A percentile compares a stretch with the other conserved stretches of the same genome.
Evolutionary conservation across 1,140 invertebrate genomes (phyloP).

Genomic region (Drosophila bipectinata): DNA sequence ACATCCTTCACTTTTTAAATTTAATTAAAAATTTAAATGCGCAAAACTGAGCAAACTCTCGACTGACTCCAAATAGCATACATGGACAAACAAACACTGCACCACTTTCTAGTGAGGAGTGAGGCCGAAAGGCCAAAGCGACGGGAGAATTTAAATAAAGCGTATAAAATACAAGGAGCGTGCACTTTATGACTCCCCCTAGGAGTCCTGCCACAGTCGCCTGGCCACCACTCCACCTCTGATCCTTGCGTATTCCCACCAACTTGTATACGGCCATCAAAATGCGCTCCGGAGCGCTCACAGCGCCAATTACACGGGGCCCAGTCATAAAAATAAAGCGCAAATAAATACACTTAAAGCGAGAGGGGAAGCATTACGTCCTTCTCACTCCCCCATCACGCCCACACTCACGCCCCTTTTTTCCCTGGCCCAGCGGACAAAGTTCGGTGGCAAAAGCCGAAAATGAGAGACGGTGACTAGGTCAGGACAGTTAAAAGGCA

Average conservation of each 20-base stretch:
- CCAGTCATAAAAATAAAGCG: slow-evolving; percentile 78
- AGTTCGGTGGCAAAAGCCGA: slow-evolving; percentile 47
- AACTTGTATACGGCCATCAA: slow-evolving; percentile 67
- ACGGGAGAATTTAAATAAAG: slow-evolving; percentile 61
- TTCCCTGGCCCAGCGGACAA: slow-evolving; percentile 17
- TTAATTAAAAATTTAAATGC: slow-evolving; percentile 79
- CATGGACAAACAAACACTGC: slow-evolving; percentile 13
- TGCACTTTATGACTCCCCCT: slow-evolving; percentile 67
- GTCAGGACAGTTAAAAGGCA: slow-evolving; percentile 20
- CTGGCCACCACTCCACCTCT: not conserved
- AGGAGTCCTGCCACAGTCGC: slow-evolving; percentile 1
- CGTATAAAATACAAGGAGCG: slow-evolving; percentile 48
- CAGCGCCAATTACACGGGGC: slow-evolving; percentile 76
- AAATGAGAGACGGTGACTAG: slow-evolving; percentile 38
- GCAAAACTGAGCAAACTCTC: slow-evolving; percentile 41
- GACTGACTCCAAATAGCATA: slow-evolving; percentile 11
- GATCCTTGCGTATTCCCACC: not conserved
- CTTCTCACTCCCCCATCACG: not conserved
- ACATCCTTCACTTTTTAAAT: slow-evolving; percentile 56
- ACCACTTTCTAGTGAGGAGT: not conserved
- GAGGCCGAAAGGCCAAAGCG: slow-evolving; percentile 29
- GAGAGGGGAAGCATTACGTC: slow-evolving; percentile 14
- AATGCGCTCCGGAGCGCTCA: slow-evolving; percentile 66
- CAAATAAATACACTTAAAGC: slow-evolving; percentile 81
- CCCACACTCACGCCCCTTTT: slow-evolving; percentile 7